Evolutionary conservation across 2,113 vertebrate genomes (phyloP).

Genomic region (Albula goreensis): DNA sequence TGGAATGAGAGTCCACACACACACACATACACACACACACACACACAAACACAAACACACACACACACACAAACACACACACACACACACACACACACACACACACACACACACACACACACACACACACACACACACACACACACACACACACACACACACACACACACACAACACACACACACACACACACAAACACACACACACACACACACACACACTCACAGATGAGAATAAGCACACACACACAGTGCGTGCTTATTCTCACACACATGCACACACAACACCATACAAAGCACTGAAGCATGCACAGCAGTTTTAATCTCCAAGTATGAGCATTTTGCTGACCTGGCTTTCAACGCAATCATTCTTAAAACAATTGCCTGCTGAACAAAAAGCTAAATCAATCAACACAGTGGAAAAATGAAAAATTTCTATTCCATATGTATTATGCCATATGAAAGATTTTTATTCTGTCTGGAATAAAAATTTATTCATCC

Average conservation of each 20-base stretch:
- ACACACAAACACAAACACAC: not conserved
- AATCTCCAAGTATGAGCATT: slow-evolving; percentile 3
- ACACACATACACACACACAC: not conserved
- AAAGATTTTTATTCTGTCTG: not conserved
- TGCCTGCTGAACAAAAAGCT: too few species aligned
- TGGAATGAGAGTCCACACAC: not conserved
- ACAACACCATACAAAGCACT: not conserved
- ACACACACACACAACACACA: not conserved
- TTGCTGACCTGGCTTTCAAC: slow-evolving; percentile 33
- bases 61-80: not conserved
- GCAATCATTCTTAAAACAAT: not conserved
- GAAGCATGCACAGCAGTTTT: slow-evolving; percentile 7
- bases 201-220: not conserved
- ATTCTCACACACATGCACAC: not conserved
- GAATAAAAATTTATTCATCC: too few species aligned
- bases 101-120: not conserved
- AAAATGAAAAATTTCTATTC: too few species aligned
- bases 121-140: not conserved
- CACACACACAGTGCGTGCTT: not conserved
- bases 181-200: not conserved
- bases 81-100: not conserved
- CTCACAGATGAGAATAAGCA: not conserved
- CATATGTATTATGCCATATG: too few species aligned
- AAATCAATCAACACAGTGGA: too few species aligned
- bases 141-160: not conserved